Evolutionary conservation across 2,888 invertebrate species (phyloP), one percentile per base, ranked within the genome.

Genomic region (Mythimna pallens): DNA sequence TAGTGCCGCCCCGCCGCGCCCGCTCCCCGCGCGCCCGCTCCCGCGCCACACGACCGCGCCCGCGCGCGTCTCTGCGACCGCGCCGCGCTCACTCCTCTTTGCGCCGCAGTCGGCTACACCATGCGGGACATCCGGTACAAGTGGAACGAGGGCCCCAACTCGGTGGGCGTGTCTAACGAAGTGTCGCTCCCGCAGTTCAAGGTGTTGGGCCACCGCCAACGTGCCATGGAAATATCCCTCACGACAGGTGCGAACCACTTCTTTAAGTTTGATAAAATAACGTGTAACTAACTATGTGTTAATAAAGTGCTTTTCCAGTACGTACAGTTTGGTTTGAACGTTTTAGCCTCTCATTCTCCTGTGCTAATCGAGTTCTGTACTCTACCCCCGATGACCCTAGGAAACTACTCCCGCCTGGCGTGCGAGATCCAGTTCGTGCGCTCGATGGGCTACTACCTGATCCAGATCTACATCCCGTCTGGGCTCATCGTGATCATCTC

Each of bases 391-490:
- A 65, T 54, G 36, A 65, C 75, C 70, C 34, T 97, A 98, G 99
- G 99, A 96, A 98, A 99, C 97, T 99, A 99, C 97, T 99, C 98
- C 88, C 98, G 99, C 89, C 96, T 99, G 97, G 98, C 98, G 89
- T 98, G 98, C 96, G 98, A 98, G 96, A 99, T 99, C 95, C 98
- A 98, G 96, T 99, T 99, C 96, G 98, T 98, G 91, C 97, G 99
- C 88, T 98, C 98, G 94, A 99, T 99, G 98, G 99, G 99, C 93
- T 99, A 99, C 97, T 99, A 99, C 97, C 97, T 99, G 94, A 99
- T 99, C 97, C 99, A 99, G 97, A 99, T 99, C 96, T 99, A 99
- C 97, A 98, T 99, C 96, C 99, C 99, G 93, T 98, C 98, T 95
- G 98, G 98, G 94, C 97, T 99, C 96, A 99, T 99, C 96, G 99